Evolutionary conservation across 2,888 invertebrate genomes (phyloP), one percentile per base, ranked within the genome.

Genomic region (Ichneumoninae sp.): DNA sequence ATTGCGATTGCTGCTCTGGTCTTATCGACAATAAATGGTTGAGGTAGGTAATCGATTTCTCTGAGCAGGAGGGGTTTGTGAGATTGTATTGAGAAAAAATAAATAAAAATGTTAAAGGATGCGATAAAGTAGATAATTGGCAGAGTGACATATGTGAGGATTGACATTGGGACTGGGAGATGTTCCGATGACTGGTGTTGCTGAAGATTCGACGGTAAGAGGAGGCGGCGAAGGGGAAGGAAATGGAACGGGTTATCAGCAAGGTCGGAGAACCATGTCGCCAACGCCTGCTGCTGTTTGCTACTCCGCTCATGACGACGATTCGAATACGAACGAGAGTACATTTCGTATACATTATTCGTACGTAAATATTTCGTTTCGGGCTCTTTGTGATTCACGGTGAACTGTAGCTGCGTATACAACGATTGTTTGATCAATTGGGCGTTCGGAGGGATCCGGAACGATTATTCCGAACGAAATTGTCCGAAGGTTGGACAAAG

Each of bases 241-340:
- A 79, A 54, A 52, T 26, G 66, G 52, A 74, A 22, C 77, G 84
- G 81, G 81, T 83, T 86, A 83, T 86, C 85, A 86, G 83, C 78
- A 83, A 86, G 85, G 85, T 81, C 83, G 75, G 50, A 66, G 52
- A 69, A 76, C 33, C 33, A 54, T 83, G 81, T 71, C 77, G 81
- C 50, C 63, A 47, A 16, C n/a, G 78, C 33, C 30, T 71, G 60
- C 57, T 63, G 63, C 66, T 60, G 50, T 13, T 57, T 36, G 40
- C 36, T 19, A 16, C 40, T n/a, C 8, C 19, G 10, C 26, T 63
- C 16, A 16, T 30, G 63, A 33, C 30, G 63, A n/a, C 33, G 63
- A 63, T 30, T 63, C 7, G 30, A 63, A 63, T 6, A 30, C 33
- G 30, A 63, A 33, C 33, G 63, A 40, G 33, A 22, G 26, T 44